Evolutionary conservation across 2,113 vertebrate genomes (phyloP), one percentile per base, ranked within the genome.

Genomic region (Parotia lawesii): DNA sequence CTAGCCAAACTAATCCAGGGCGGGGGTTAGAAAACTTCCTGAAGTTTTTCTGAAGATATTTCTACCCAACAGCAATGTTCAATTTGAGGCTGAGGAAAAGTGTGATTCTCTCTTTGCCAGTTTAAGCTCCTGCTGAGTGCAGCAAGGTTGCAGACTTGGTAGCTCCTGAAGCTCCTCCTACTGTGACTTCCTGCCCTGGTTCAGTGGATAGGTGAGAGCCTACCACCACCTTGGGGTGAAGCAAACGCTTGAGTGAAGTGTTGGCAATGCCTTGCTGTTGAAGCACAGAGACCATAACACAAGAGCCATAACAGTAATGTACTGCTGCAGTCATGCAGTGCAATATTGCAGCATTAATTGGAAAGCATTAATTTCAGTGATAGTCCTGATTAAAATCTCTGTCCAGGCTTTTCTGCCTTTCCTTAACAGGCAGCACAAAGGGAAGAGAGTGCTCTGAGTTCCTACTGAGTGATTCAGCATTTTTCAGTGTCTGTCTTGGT

Each of bases 241-340:
- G n/a, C 17, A 73, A 61, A n/a, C 14, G 3, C 15, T 19, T 2
- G 4, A 6, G 3, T 13, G 35, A 64, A 33, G 48, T 19, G 37
- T 25, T 82, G 35, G 5, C 44, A 23, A 13, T 25, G 15, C 19
- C 7, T 42, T 40, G 33, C 17, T 86, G 25, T 54, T 54, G 33
- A 64, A 65, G 22, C 27, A 45, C 31, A 24, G 54, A 50, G 24
- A 45, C 15, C 0, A 0, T 42, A 45, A n/a, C 58, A 29, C 44
- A 1, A 0, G 29, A 27, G 38, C 23, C 1, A 0, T 9, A 64
- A 35, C 35, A 22, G 13, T 0, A n/a, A 23, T 1, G 31, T 37
- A 15, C 40, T 51, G 29, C 29, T 70, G 40, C 28, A 38, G 75
- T 19, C 0, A 0, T 15, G 16, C 27, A 37, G 27, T 5, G 3